Conservation (phyloP, 2,888 invertebrate species). For the Rhingia campestris region DNA sequence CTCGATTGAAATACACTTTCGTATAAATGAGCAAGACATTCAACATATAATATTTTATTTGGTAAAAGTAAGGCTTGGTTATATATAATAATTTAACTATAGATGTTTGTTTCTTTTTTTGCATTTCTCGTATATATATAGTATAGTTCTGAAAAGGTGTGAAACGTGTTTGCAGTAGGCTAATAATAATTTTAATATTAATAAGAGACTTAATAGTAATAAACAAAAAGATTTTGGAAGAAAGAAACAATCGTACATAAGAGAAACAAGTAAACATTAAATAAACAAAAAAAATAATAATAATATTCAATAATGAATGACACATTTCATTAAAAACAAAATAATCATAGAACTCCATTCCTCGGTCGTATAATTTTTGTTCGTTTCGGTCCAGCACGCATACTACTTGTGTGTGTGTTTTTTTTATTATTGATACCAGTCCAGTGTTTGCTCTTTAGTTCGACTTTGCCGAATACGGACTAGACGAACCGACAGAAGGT, state of each 20-base stretch:
- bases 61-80: conserved; percentile 74
- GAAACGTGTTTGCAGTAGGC: conserved; percentile 49
- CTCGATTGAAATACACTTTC: conserved; percentile 11
- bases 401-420: conserved; percentile 1
- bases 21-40: conserved; percentile 69
- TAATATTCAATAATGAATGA: conserved; percentile 38
- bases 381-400: conserved; percentile 49
- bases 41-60: conserved; percentile 73
- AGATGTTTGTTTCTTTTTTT: conserved; percentile 47
- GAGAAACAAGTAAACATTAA: conserved; percentile 61
- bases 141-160: conserved; percentile 58
- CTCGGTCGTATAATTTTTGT: conserved; percentile 46
- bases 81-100: conserved; percentile 71
- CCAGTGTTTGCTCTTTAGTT: conserved; percentile 69
- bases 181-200: conserved; percentile 43
- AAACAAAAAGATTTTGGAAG: conserved; percentile 41
- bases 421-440: background rate
- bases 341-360: conserved; percentile 22
- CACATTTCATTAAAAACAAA: conserved; percentile 34
- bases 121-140: conserved; percentile 32
- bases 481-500: conserved; percentile 82
- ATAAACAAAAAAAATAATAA: conserved; percentile 45
- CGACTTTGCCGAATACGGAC: conserved; percentile 82
- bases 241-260: conserved; percentile 57
- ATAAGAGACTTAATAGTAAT: conserved; percentile 44